Percentiles rank a stretch among this genome's conserved stretches.
phyloP scores from a whole-genome alignment of 2,888 invertebrate species.

The Oscheius sp. region DNA sequence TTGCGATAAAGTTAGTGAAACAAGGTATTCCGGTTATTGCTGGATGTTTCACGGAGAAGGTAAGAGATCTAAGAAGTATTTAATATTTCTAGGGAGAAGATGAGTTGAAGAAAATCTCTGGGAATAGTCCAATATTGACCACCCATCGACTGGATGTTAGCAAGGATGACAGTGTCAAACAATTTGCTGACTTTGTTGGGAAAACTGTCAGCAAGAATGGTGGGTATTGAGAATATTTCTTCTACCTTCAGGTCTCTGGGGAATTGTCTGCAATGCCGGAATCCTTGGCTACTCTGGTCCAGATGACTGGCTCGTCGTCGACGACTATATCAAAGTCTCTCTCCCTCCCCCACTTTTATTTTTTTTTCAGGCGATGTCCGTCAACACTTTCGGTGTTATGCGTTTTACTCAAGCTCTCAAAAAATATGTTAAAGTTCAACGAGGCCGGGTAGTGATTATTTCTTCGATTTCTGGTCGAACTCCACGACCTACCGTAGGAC shows the following conservation, averaged over 20 bases:
- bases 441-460: constrained; percentile 70
- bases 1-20: constrained; percentile 37
- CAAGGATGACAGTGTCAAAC: constrained; percentile 52
- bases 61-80: constrained; percentile 1
- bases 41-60: constrained; percentile 41
- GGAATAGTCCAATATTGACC: constrained; percentile 32
- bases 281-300: constrained; percentile 62
- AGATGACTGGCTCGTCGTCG: constrained; percentile 69
- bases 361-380: constrained; percentile 45
- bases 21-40: constrained; percentile 48
- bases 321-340: constrained; percentile 66
- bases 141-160: constrained; percentile 59
- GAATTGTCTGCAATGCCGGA: constrained; percentile 67
- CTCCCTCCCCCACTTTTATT: background rate
- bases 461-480: constrained; percentile 71
- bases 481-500: constrained; percentile 64
- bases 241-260: constrained; percentile 43
- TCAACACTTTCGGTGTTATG: constrained; percentile 71
- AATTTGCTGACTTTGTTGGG: constrained; percentile 49
- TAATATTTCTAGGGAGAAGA: constrained; percentile 47
- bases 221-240: background rate
- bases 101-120: constrained; percentile 38
- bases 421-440: constrained; percentile 54
- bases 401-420: constrained; percentile 59
- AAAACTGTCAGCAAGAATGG: constrained; percentile 33